phyloP scores from a whole-genome alignment of 2,888 invertebrate genomes.

The Acronicta psi region DNA sequence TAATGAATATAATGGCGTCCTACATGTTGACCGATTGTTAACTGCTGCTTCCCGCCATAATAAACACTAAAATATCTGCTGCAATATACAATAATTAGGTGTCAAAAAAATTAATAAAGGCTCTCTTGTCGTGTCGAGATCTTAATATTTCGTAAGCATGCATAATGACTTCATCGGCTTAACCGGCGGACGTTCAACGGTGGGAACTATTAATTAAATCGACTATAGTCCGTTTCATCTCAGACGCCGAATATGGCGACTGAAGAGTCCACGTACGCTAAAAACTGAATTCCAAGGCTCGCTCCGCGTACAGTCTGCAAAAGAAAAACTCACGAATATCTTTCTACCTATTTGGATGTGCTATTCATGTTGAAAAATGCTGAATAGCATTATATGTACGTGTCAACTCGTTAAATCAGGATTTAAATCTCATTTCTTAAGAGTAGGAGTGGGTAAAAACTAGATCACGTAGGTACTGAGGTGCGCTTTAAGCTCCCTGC shows the following conservation, averaged over 20 bases:
- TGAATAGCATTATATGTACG: conserved; percentile 69
- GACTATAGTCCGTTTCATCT: conserved; percentile 71
- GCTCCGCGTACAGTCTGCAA: conserved; percentile 70
- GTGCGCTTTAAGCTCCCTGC: conserved; percentile 49
- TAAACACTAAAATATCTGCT: conserved; percentile 51
- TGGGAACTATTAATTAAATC: conserved; percentile 79
- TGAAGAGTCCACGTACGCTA: conserved; percentile 70
- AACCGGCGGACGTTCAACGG: conserved; percentile 61
- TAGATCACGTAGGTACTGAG: conserved; percentile 54
- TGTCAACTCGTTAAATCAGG: conserved; percentile 73
- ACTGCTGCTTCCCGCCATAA: conserved; percentile 43
- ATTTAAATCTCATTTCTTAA: conserved; percentile 66
- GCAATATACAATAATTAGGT: conserved; percentile 52
- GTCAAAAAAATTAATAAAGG: conserved; percentile 56
- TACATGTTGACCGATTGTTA: conserved; percentile 51
- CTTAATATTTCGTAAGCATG: conserved; percentile 74
- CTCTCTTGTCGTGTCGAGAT: conserved; percentile 43
- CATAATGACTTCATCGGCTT: conserved; percentile 80
- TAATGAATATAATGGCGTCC: conserved; percentile 52
- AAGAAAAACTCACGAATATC: conserved; percentile 71
- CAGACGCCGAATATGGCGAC: conserved; percentile 72
- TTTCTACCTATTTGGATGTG: conserved; percentile 66
- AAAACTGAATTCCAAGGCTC: conserved; percentile 76
- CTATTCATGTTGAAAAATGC: conserved; percentile 72
- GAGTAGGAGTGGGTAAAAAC: conserved; percentile 61